phyloP scores from a whole-genome alignment of 30 jellyfish, hydroid and myxozoan species.

The Morbakka virulenta region DNA sequence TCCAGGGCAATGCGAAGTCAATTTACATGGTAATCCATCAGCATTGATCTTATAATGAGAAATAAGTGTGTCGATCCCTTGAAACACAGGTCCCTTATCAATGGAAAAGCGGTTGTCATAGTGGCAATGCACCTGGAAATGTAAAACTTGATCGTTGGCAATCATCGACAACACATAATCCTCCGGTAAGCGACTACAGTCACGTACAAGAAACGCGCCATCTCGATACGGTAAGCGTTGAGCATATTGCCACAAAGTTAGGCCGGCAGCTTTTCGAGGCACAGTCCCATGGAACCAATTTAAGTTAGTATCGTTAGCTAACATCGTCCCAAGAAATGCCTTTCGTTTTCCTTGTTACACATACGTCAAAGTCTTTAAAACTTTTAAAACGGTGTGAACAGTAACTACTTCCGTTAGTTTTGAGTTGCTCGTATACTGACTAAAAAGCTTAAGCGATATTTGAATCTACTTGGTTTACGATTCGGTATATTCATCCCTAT shows the following conservation, averaged over 20 bases:
- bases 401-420: no score
- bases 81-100: conserved; percentile 89
- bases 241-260: conserved; percentile 42
- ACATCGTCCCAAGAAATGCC: conserved; percentile 13
- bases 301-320: conserved; percentile 35
- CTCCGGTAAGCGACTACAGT: conserved; percentile 77
- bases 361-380: no score
- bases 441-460: no score
- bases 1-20: conserved; percentile 69
- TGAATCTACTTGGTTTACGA: no score
- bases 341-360: background rate
- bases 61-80: conserved; percentile 74
- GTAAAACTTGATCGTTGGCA: conserved; percentile 63
- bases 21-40: conserved; percentile 83
- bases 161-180: conserved; percentile 74
- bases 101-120: conserved; percentile 75
- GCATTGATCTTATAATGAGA: conserved; percentile 67
- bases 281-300: conserved; percentile 83
- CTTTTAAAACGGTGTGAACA: no score
- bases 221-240: conserved; percentile 37
- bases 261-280: conserved; percentile 83
- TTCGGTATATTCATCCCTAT: no score
- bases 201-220: conserved; percentile 87
- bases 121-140: conserved; percentile 73
- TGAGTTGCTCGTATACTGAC: no score